These are phyloP conservation scores for Rhimphoctona megacephalus DNA, from an alignment of 2,888 invertebrate genomes.

Conservation along the genomic window DNA sequence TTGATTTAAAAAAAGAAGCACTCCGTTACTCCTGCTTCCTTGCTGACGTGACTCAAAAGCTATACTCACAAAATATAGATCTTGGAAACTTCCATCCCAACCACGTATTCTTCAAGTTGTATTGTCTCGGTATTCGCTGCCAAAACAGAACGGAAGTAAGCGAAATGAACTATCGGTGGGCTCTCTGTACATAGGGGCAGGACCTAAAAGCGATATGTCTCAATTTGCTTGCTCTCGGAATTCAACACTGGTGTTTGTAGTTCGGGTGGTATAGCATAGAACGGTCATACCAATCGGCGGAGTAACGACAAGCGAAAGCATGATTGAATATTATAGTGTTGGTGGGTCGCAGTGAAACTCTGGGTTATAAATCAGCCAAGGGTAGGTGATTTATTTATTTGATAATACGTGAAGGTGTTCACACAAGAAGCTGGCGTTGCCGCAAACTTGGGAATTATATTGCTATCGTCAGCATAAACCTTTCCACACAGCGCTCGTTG, in stretches of 20 bases:
- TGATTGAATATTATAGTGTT: constrained; percentile 65
- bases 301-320: constrained; percentile 54
- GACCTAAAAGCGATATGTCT: constrained; percentile 65
- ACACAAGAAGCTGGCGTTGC: constrained; percentile 53
- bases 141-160: constrained; percentile 34
- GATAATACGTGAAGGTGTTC: constrained; percentile 67
- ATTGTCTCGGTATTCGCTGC: constrained; percentile 4
- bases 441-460: constrained; percentile 72
- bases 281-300: neutral
- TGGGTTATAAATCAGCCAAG: constrained; percentile 68
- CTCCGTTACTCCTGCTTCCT: neutral
- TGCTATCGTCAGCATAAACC: constrained; percentile 37
- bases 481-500: constrained; percentile 32
- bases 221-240: constrained; percentile 66
- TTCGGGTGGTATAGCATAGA: constrained; percentile 19
- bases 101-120: constrained; percentile 2
- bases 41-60: constrained; percentile 15
- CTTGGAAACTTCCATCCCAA: neutral
- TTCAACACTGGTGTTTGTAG: constrained; percentile 47
- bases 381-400: constrained; percentile 74
- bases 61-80: neutral
- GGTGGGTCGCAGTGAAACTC: constrained; percentile 59
- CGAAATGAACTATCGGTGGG: constrained; percentile 41
- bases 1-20: constrained; percentile 56
- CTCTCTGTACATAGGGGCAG: constrained; percentile 35